Percentiles rank a stretch among this genome's conserved stretches.
Conservation (phyloP, 2,113 vertebrate species). For the Papio anubis region DNA sequence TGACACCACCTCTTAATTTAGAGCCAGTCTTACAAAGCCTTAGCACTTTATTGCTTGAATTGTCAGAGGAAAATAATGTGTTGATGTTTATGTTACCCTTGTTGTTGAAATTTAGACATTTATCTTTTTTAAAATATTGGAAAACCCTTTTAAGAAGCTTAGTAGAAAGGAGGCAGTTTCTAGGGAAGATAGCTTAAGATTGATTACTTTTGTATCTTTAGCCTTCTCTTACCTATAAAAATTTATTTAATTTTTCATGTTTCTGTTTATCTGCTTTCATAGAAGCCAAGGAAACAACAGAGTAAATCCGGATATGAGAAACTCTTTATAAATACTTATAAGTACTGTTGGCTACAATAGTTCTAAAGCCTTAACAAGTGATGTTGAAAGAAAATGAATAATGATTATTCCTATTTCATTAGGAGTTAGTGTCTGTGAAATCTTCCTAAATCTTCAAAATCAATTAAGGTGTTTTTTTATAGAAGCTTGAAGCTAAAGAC, state of each 20-base stretch:
- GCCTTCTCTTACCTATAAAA: background rate
- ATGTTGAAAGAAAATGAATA: background rate
- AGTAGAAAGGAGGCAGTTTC: background rate
- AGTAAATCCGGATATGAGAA: background rate
- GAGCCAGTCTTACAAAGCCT: background rate
- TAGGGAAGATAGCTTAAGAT: background rate
- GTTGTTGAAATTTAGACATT: background rate
- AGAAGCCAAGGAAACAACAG: background rate
- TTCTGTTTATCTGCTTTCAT: background rate
- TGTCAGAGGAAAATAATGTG: conserved; percentile 6
- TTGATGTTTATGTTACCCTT: background rate
- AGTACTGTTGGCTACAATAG: background rate
- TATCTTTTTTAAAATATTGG: background rate
- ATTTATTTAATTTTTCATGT: background rate
- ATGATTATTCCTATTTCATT: conserved; percentile 17
- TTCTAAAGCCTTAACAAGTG: background rate
- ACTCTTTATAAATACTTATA: background rate
- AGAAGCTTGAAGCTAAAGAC: conserved; percentile 1
- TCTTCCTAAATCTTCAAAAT: background rate
- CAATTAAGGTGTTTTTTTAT: conserved; percentile 11
- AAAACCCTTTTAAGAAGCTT: background rate
- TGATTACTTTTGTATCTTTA: conserved; percentile 17
- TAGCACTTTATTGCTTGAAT: conserved; percentile 2
- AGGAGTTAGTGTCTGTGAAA: background rate
- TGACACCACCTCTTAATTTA: conserved; percentile 16